Evolutionary conservation across 2,797 vertebrate species (phyloP), one percentile per base, ranked within the genome.

Genomic region (Macropus fuliginosus): DNA sequence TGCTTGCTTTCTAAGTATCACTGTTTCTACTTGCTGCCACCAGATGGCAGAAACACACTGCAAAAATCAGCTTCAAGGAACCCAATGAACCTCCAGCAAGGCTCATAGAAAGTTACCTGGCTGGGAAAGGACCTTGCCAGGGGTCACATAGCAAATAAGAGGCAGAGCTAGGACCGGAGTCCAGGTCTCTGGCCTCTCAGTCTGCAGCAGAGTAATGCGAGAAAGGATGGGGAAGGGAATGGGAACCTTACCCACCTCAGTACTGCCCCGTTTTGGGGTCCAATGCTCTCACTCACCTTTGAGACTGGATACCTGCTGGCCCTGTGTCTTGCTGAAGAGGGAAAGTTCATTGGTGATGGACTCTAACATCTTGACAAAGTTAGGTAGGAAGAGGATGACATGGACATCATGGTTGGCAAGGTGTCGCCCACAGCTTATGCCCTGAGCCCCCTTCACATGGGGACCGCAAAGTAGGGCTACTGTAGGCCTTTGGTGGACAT

Each of bases 281-380:
- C 13, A 5, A 29, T 0, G 21, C 96, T 46, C 74, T 97, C 81
- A 99, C 74, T 97, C 62, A 99, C 99, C 99, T 99, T 99, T 99
- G 97, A 99, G 99, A 50, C 98, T 99, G 97, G 99, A 99, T 97
- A 99, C 99, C 96, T 99, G 99, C 97, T 99, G 99, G 57, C 99
- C 99, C 31, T 99, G 99, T 0, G 99, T 99, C 98, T 99, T 99
- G 98, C 98, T 99, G 96, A 99, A 99, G 24, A 99, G 99, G 27
- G 99, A 99, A 55, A 99, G 98, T 97, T 99, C 99, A 0, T 99
- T 99, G 98, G 99, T 99, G 97, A 99, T 99, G 0, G 99, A 99
- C 96, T 99, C 99, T 29, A 99, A 99, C 99, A 99, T 99, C 99
- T 99, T 99, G 95, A 99, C 99, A 92, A 99, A 99, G 97, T 99